Percentiles rank a stretch among this genome's conserved stretches.
These are phyloP conservation scores for Colostygia pectinataria DNA, from an alignment of 2,888 invertebrate genomes.

Conservation along the genomic window DNA sequence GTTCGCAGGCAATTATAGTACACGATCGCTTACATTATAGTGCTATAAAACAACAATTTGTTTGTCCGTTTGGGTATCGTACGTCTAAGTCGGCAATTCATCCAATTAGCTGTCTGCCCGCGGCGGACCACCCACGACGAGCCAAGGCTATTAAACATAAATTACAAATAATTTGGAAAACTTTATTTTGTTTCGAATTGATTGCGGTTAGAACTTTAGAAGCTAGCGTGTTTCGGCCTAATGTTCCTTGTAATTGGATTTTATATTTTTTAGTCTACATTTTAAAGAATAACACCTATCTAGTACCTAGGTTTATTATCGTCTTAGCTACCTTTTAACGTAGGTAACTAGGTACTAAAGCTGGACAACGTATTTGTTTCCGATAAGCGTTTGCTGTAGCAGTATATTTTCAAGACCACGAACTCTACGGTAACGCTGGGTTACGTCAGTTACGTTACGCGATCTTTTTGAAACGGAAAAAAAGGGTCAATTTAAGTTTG, in stretches of 20 bases:
- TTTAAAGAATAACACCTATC: too few species aligned
- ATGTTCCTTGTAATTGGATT: background rate
- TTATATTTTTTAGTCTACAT: too few species aligned
- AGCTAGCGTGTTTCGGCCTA: slow-evolving; percentile 34
- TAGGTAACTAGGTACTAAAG: too few species aligned
- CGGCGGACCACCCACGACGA: slow-evolving; percentile 74
- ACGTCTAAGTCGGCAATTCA: slow-evolving; percentile 78
- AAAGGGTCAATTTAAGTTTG: too few species aligned
- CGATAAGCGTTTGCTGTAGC: too few species aligned
- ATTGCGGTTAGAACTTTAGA: slow-evolving; percentile 52
- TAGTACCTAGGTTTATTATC: too few species aligned
- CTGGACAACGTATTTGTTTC: too few species aligned
- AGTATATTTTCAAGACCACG: too few species aligned
- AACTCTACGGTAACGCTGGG: too few species aligned
- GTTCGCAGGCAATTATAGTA: slow-evolving; percentile 20
- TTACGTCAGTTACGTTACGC: too few species aligned
- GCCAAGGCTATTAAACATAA: slow-evolving; percentile 74
- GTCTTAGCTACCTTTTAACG: too few species aligned
- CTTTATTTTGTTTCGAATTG: slow-evolving; percentile 59
- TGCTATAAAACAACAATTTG: slow-evolving; percentile 66
- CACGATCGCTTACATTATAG: slow-evolving; percentile 47
- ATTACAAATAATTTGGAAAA: slow-evolving; percentile 80
- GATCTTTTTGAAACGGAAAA: too few species aligned
- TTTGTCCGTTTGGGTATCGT: slow-evolving; percentile 72
- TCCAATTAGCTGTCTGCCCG: slow-evolving; percentile 72